phyloP scores from a whole-genome alignment of 2,113 vertebrate species.

The Vulpes lagopus region DNA sequence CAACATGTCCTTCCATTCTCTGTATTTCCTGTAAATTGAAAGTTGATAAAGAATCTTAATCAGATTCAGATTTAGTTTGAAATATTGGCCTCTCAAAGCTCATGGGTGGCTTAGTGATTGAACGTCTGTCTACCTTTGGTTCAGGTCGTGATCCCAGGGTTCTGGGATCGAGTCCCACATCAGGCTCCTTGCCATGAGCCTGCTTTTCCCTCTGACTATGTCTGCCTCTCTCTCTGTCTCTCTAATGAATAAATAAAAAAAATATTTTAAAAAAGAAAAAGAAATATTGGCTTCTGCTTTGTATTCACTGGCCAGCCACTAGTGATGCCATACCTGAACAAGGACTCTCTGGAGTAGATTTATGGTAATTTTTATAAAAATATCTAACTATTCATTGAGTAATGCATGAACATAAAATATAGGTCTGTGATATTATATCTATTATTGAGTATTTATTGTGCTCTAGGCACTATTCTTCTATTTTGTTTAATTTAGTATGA shows the following conservation, averaged over 20 bases:
- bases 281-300: neutral
- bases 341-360: neutral
- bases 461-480: neutral
- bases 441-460: neutral
- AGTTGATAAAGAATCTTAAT: neutral
- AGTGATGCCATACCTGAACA: neutral
- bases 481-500: neutral
- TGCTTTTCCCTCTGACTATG: too few relatives aligned
- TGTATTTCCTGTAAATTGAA: neutral
- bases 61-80: neutral
- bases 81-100: neutral
- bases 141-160: too few relatives aligned
- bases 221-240: too few relatives aligned
- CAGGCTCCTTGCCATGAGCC: too few relatives aligned
- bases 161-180: too few relatives aligned
- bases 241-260: too few relatives aligned
- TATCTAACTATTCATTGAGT: neutral
- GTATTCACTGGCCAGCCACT: neutral
- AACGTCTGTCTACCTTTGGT: too few relatives aligned
- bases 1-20: neutral
- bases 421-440: neutral
- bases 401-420: neutral
- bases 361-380: neutral
- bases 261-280: too few relatives aligned
- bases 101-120: too few relatives aligned